Conservation (phyloP, 2,888 invertebrate species). For the Epinotia nisella region DNA sequence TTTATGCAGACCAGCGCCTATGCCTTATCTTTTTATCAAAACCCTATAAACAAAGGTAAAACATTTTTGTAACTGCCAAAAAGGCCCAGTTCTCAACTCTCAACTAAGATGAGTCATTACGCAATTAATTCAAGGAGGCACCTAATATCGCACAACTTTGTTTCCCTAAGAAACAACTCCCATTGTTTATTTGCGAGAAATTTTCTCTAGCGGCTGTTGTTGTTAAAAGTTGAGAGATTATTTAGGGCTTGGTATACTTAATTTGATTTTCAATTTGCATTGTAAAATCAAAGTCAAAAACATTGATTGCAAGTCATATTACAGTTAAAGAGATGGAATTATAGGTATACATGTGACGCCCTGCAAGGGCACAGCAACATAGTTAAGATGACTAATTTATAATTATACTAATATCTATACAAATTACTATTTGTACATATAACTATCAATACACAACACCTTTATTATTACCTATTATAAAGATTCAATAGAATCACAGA, state of each 20-base stretch:
- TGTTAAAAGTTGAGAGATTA: conserved; percentile 45
- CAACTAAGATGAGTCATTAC: conserved; percentile 67
- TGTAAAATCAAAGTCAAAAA: too few species aligned
- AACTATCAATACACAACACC: too few species aligned
- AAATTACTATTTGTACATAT: too few species aligned
- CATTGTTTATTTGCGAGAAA: conserved; percentile 60
- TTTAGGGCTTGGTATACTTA: conserved; percentile 44
- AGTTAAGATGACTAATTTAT: too few species aligned
- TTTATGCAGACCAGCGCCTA: not conserved
- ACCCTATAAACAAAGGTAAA: conserved; percentile 14
- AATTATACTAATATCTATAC: too few species aligned
- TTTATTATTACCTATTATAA: too few species aligned
- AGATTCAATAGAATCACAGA: too few species aligned
- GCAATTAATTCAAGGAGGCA: conserved; percentile 77
- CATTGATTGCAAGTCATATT: too few species aligned
- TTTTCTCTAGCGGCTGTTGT: conserved; percentile 54
- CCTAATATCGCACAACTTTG: conserved; percentile 71
- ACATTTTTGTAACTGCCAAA: conserved; percentile 36
- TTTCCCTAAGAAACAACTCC: conserved; percentile 69
- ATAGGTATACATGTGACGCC: too few species aligned
- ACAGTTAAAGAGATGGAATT: too few species aligned
- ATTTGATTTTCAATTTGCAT: conserved; percentile 44
- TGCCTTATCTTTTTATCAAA: not conserved
- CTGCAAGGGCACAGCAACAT: too few species aligned
- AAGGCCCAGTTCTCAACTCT: conserved; percentile 35